Percentiles rank a stretch among this genome's conserved stretches.
Evolutionary conservation across 2,113 vertebrate genomes (phyloP).

Genomic region (Siphamia tubifer): DNA sequence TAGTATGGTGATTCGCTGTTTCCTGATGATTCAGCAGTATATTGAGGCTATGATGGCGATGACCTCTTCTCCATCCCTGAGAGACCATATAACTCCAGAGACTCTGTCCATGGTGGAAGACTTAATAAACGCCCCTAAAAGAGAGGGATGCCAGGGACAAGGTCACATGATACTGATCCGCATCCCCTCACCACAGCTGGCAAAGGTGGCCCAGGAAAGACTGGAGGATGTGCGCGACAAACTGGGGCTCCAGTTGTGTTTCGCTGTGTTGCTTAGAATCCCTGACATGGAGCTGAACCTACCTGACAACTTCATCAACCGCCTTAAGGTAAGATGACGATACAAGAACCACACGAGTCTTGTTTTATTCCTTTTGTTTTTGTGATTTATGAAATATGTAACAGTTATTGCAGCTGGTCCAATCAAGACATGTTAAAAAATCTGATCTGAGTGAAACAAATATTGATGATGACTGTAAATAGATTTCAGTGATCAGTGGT

Average conservation of each 20-base stretch:
- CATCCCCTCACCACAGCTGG: conserved; percentile 95
- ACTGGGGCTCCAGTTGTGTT: conserved; percentile 91
- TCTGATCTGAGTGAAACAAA: neutral
- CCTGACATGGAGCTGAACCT: conserved; percentile 88
- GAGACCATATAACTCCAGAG: conserved; percentile 95
- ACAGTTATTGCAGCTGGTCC: neutral
- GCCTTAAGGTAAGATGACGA: conserved; percentile 85
- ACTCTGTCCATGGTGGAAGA: conserved; percentile 95
- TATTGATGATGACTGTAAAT: too few relatives aligned
- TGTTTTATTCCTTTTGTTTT: neutral
- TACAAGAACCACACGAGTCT: neutral
- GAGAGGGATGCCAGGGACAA: conserved; percentile 81
- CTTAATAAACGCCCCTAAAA: conserved; percentile 88
- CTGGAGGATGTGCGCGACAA: conserved; percentile 94
- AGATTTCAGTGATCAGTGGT: too few relatives aligned
- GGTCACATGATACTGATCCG: conserved; percentile 97
- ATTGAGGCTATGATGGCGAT: conserved; percentile 96
- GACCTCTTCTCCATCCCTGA: conserved; percentile 87
- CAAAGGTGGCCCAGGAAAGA: conserved; percentile 92
- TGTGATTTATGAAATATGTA: neutral
- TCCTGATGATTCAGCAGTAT: conserved; percentile 98
- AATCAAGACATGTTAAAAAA: neutral
- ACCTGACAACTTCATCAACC: conserved; percentile 83
- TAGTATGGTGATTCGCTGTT: conserved; percentile 98
- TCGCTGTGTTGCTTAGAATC: conserved; percentile 93